Conservation (phyloP, 1,140 invertebrate species). For the Bombus picipes region DNA sequence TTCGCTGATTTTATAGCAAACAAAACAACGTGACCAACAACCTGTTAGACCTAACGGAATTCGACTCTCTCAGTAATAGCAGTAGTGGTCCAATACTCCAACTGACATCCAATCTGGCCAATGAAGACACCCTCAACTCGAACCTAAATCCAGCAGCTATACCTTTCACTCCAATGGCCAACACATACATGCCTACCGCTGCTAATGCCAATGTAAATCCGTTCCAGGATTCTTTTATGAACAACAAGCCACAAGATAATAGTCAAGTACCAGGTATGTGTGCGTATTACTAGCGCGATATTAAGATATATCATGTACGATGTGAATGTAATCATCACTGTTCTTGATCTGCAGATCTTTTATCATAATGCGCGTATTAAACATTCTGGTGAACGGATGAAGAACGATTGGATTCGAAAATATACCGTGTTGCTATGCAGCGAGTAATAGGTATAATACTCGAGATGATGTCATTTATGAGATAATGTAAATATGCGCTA, state of each 20-base stretch:
- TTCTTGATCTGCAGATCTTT: conserved; percentile 78
- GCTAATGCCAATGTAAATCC: conserved; percentile 79
- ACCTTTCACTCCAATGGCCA: conserved; percentile 80
- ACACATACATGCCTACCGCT: conserved; percentile 74
- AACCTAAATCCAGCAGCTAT: conserved; percentile 80
- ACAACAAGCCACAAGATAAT: conserved; percentile 79
- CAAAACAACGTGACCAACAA: conserved; percentile 84
- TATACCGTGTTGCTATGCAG: conserved; percentile 60
- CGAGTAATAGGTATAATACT: conserved; percentile 62
- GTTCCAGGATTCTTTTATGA: conserved; percentile 80
- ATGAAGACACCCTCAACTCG: conserved; percentile 81
- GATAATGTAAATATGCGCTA: conserved; percentile 76
- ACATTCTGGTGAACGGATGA: conserved; percentile 56
- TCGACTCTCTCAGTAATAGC: conserved; percentile 85
- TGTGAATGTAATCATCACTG: conserved; percentile 21
- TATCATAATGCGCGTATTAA: conserved; percentile 75
- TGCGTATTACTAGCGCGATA: conserved; percentile 4
- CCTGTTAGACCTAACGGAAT: conserved; percentile 83
- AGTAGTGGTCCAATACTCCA: conserved; percentile 81
- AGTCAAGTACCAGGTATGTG: conserved; percentile 79
- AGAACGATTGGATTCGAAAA: conserved; percentile 56
- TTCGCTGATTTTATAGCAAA: conserved; percentile 81
- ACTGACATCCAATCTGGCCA: conserved; percentile 77
- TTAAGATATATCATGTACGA: background rate
- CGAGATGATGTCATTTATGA: conserved; percentile 73